Conservation (phyloP, 2,113 vertebrate species). For the Xenopus borealis region DNA sequence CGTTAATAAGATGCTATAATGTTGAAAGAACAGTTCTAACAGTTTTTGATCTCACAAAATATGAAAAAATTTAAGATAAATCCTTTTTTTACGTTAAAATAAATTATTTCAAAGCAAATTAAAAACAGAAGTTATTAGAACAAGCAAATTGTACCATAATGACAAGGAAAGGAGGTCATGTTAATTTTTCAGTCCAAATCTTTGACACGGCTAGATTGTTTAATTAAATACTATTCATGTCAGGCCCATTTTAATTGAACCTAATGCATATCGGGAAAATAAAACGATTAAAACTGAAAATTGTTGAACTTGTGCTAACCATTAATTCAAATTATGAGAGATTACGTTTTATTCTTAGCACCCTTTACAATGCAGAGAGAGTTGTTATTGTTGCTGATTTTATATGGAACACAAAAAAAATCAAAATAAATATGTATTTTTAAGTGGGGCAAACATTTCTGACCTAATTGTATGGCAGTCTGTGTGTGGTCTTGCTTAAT, state of each 20-base stretch:
- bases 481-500: too few relatives aligned
- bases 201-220: slow-evolving; percentile 2
- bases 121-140: background rate
- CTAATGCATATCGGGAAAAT: slow-evolving; percentile 32
- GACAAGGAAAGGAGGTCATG: slow-evolving; percentile 31
- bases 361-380: too few relatives aligned
- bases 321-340: slow-evolving; percentile 13
- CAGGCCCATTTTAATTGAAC: slow-evolving; percentile 31
- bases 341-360: too few relatives aligned
- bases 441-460: too few relatives aligned
- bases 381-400: too few relatives aligned
- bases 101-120: background rate
- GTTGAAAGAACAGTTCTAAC: too few relatives aligned
- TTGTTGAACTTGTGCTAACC: slow-evolving; percentile 18
- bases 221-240: slow-evolving; percentile 18
- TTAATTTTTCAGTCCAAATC: slow-evolving; percentile 17
- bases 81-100: background rate
- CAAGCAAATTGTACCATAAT: background rate
- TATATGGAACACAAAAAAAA: too few relatives aligned
- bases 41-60: too few relatives aligned
- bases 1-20: too few relatives aligned
- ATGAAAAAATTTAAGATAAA: too few relatives aligned
- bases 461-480: too few relatives aligned
- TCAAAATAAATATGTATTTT: too few relatives aligned
- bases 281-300: slow-evolving; percentile 16